Percentiles rank a stretch among this genome's conserved stretches.
Conservation (phyloP, 2,888 invertebrate genomes). For the Polietes domitor region DNA sequence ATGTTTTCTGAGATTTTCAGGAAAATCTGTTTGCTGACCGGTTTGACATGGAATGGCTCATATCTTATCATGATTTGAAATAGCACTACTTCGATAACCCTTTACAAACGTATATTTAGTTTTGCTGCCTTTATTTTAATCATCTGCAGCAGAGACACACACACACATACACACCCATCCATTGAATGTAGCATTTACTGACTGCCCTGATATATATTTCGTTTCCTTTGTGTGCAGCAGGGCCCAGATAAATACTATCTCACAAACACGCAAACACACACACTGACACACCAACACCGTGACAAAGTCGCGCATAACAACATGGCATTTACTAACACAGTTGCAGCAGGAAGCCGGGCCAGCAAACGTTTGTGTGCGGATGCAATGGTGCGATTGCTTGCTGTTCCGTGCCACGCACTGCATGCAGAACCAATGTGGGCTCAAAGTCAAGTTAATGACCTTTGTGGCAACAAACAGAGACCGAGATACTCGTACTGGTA, state of each 20-base stretch:
- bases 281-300: neutral
- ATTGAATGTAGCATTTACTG: slow-evolving; percentile 16
- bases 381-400: neutral
- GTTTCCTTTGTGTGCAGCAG: neutral
- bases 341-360: slow-evolving; percentile 14
- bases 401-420: slow-evolving; percentile 32
- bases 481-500: slow-evolving; percentile 35
- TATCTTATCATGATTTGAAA: too few species aligned
- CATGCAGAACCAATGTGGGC: slow-evolving; percentile 40
- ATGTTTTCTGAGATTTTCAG: neutral
- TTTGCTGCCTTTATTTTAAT: neutral
- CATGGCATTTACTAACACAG: slow-evolving; percentile 2
- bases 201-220: neutral
- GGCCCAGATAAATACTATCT: neutral
- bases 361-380: slow-evolving; percentile 14
- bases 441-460: slow-evolving; percentile 66
- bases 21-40: too few species aligned
- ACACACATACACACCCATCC: neutral
- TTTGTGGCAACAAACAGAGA: slow-evolving; percentile 47
- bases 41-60: too few species aligned
- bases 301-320: slow-evolving; percentile 2
- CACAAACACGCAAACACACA: slow-evolving; percentile 1
- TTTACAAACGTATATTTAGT: neutral
- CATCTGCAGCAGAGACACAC: neutral
- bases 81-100: too few species aligned